Base-by-base conservation (phyloP, 37 sponge, comb jelly and placozoan species). In the Halisarca cf. caerulea region DNA sequence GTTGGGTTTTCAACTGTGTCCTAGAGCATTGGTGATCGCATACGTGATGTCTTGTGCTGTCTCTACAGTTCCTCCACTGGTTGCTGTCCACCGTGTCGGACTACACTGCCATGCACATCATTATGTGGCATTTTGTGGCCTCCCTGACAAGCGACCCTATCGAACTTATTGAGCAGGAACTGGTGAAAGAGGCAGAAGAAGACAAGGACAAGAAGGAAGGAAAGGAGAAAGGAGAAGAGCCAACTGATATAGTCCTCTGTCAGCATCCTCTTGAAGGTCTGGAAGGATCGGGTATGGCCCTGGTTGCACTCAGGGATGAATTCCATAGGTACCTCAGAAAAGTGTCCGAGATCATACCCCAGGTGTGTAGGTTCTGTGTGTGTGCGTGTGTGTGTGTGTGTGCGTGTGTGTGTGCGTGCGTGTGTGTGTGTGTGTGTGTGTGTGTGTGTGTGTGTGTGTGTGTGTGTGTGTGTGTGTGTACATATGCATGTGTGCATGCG, bases 121-220 rank as follows among this genome's bases (percentile, higher is more conserved):
- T 91, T 18, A 86, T 96, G 59, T 96, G 97, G 97, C 90, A 91
- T 82, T 96, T 91, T 69, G 85, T 88, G 68, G 73, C 81, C 27
- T 78, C 94, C 17, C 85, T 96, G 30, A 60, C 82, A 17, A 61
- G 68, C 23, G 89, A 89, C 66, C 94, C 97, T 18, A 70, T 87
- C 32, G 80, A 89, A 61, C 87, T 80, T 0, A 47, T 84, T 58
- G 75, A 79, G 33, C 57, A 57, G n/a, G 84, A 74, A 23, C 45
- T 43, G 25, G 42, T 23, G 77, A 74, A 74, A 23, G 45, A 87
- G 78, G 90, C 79, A 0, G 47, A 61, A 2, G 68, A 54, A 35
- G 86, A 82, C 28, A 85, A 85, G 3, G 88, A 80, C n/a, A 79
- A 87, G 61, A 89, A 86, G 70, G 68, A 85, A 55, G 47, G 35